A percentile compares a stretch with the other conserved stretches of the same genome.
phyloP scores from a whole-genome alignment of 2,797 vertebrate species.

The Premnoplex brunnescens region DNA sequence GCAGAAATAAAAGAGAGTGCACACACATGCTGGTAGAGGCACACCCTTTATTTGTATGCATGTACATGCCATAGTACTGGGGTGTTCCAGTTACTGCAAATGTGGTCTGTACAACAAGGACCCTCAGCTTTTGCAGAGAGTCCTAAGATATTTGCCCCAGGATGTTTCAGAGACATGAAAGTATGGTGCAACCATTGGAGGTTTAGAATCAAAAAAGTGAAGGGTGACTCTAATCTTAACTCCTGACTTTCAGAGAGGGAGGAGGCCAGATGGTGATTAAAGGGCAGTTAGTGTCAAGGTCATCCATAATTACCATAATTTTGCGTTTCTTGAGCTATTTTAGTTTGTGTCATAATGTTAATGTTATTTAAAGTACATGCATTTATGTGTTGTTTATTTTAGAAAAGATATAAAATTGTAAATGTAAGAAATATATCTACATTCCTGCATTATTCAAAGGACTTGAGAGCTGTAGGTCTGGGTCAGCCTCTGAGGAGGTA shows the following conservation, averaged over 20 bases:
- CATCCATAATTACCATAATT: constrained; percentile 9
- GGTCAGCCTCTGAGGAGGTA: not conserved
- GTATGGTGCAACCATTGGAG: not conserved
- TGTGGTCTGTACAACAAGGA: fast-evolving
- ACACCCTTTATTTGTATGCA: too few relatives aligned
- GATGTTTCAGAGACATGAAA: not conserved
- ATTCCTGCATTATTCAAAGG: not conserved
- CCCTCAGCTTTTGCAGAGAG: fast-evolving
- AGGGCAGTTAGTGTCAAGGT: not conserved
- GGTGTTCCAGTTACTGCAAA: fast-evolving
- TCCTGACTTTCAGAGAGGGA: not conserved
- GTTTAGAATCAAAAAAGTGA: not conserved
- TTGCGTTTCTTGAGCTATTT: constrained; percentile 29
- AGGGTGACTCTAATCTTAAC: not conserved
- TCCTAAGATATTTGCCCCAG: not conserved
- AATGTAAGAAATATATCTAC: not conserved
- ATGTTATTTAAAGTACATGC: not conserved
- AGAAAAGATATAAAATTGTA: not conserved
- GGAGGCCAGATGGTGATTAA: constrained; percentile 10
- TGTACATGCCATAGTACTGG: fast-evolving
- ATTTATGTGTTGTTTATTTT: not conserved
- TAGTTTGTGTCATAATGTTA: not conserved
- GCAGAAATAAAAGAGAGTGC: not conserved
- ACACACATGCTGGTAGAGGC: not conserved
- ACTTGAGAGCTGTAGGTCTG: not conserved